Base-by-base conservation (phyloP, 2,797 vertebrate species). In the Odontamblyopus rebecca region DNA sequence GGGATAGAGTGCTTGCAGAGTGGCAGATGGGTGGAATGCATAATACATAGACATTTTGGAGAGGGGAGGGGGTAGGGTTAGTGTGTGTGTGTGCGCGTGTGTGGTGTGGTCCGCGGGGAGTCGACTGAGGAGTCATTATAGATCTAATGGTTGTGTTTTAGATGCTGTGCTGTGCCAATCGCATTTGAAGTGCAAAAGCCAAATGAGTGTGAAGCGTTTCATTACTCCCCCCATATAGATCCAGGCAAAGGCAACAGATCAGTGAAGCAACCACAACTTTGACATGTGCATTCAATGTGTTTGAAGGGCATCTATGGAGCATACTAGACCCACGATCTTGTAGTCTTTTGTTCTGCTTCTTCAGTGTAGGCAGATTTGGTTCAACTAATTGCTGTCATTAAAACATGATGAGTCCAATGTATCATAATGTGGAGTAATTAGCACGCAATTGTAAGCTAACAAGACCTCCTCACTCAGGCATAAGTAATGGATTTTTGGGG, bases 1-100 rank as follows among this genome's bases (percentile, higher is more conserved):
- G 90, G 92, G 92, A 88, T 86, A 75, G 76, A 91, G 92, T 81
- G 91, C 90, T 91, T 91, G 92, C 91, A 91, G 88, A 91, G 71
- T 88, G 90, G 93, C 95, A 96, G 96, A 95, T 96, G 96, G 93
- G 93, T 94, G 94, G 95, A 95, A 98, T 98, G 95, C 95, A 95
- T 98, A 94, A 97, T 97, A 94, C 93, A 97, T 96, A 75, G 82
- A 86, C 78, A 81, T 81, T 89, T 89, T 86, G 78, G 85, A 86
- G 82, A 82, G 83, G 66, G 73, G 84, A 73, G 78, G 74, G 69
- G 51, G 50, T 68, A 66, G 71, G 71, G 77, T 63, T 73, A 62
- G 75, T 72, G 73, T 74, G 67, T 63, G 35, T 70, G 74, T 50
- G 68, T 75, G 77, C 59, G 78, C 51, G 71, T 70, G 77, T 81